Percentiles rank a stretch among this genome's conserved stretches.
These are phyloP conservation scores for Vollenhovia emeryi DNA, from an alignment of 1,140 invertebrate species.

Conservation along the genomic window DNA sequence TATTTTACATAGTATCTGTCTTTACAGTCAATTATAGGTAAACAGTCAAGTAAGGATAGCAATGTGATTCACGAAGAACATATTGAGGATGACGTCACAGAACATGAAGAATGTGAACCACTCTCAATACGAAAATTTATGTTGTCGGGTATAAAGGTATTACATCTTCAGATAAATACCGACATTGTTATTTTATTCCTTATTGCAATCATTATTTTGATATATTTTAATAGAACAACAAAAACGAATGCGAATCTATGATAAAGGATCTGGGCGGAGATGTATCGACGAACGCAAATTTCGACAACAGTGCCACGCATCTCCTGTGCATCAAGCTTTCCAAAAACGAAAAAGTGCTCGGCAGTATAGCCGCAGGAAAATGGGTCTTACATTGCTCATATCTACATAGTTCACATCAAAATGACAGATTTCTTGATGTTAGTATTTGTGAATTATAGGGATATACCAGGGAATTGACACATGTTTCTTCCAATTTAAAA, in stretches of 20 bases:
- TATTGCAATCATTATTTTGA: not conserved
- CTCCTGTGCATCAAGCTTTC: conserved; percentile 90
- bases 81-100: not conserved
- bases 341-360: conserved; percentile 94
- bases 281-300: conserved; percentile 87
- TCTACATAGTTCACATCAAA: conserved; percentile 88
- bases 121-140: conserved; percentile 78
- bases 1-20: not conserved
- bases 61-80: not conserved
- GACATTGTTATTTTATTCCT: not conserved
- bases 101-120: conserved; percentile 6
- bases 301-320: conserved; percentile 91
- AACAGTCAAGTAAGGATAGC: not conserved
- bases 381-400: conserved; percentile 94
- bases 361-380: conserved; percentile 93
- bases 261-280: conserved; percentile 89
- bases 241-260: conserved; percentile 82
- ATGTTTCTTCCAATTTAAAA: not conserved
- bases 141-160: conserved; percentile 81
- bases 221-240: conserved; percentile 81
- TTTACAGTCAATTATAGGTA: conserved; percentile 16
- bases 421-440: conserved; percentile 89
- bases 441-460: conserved; percentile 69
- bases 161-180: not conserved
- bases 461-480: not conserved